Evolutionary conservation across 23 tunicate genomes (phyloP), one percentile per base, ranked within the genome.

Genomic region (Pegea sp.): DNA sequence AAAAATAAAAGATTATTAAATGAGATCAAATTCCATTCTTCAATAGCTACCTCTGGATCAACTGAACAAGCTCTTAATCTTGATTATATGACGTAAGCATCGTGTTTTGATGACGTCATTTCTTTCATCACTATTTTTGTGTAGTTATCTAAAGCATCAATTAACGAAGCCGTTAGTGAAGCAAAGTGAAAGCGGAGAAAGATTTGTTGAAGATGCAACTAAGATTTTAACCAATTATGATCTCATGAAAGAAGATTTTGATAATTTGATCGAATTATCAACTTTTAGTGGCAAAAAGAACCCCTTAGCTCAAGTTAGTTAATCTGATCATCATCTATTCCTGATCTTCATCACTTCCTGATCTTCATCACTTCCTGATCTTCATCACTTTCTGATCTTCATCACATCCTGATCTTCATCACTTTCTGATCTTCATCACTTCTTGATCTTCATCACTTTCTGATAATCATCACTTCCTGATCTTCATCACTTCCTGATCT

Each of bases 11-110:
- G 93, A 1, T 27, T 81, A 32, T 49, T 81, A 44, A 75, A 72
- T 49, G 81, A 81, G 49, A 33, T 81, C 28, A 81, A 81, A 55
- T 81, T 81, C 33, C 93, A 81, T 49, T 66, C 93, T 0, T 75
- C 86, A 8, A 30, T 81, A 3, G 58, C 69, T 28, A 81, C 93
- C 3, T 49, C 70, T 29, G 93, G 93, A 7, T 44, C 73, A 31
- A 61, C 59, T 42, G 93, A 72, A 33, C 42, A 43, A 25, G 62
- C 69, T 24, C 49, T 81, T 33, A 81, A 72, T 57, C 68, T 81
- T 20, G 93, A 81, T 49, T 34, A 77, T 5, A 7, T 81, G 18
- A 66, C 93, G 81, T 81, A 30, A 64, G 93, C 30, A 5, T 0
- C 7, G 52, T 51, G 23, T n/a, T 53, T 4, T 20, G 7, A 50